A percentile compares a stretch with the other conserved stretches of the same genome.
Conservation (phyloP, 1,140 invertebrate species). For the Penaeus japonicus region DNA sequence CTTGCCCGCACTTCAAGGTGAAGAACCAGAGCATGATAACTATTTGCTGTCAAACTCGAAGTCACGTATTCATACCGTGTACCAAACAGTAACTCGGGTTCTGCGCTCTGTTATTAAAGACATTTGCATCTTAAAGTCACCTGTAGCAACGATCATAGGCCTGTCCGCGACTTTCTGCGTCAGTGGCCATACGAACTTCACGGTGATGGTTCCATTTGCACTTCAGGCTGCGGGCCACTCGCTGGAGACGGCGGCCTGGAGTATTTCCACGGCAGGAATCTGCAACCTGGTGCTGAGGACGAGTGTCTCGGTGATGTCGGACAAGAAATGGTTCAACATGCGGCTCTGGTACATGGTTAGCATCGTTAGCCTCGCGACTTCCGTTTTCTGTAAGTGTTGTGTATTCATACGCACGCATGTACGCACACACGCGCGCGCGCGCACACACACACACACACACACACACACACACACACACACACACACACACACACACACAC, state of each 20-base stretch:
- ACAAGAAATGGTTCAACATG: slow-evolving; percentile 40
- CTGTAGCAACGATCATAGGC: slow-evolving; percentile 17
- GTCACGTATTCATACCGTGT: too few relatives aligned
- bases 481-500: too few relatives aligned
- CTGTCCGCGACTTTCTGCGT: not conserved
- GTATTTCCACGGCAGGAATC: not conserved
- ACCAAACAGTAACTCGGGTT: not conserved
- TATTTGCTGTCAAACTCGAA: too few relatives aligned
- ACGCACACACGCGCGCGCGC: too few relatives aligned
- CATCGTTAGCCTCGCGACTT: not conserved
- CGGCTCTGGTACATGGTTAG: not conserved
- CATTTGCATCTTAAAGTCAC: slow-evolving; percentile 10
- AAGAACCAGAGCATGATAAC: too few relatives aligned
- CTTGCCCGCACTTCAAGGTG: not conserved
- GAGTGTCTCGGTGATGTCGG: not conserved
- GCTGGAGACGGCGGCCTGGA: slow-evolving; percentile 19
- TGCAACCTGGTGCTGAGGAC: not conserved
- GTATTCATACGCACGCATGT: not conserved
- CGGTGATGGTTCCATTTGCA: slow-evolving; percentile 29
- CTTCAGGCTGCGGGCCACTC: slow-evolving; percentile 20
- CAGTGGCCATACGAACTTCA: slow-evolving; percentile 34
- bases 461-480: too few relatives aligned
- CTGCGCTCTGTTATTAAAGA: not conserved
- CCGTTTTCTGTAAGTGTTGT: not conserved
- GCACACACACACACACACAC: too few relatives aligned